Evolutionary conservation across 2,797 vertebrate species (phyloP).

Genomic region (Sylvia borin): DNA sequence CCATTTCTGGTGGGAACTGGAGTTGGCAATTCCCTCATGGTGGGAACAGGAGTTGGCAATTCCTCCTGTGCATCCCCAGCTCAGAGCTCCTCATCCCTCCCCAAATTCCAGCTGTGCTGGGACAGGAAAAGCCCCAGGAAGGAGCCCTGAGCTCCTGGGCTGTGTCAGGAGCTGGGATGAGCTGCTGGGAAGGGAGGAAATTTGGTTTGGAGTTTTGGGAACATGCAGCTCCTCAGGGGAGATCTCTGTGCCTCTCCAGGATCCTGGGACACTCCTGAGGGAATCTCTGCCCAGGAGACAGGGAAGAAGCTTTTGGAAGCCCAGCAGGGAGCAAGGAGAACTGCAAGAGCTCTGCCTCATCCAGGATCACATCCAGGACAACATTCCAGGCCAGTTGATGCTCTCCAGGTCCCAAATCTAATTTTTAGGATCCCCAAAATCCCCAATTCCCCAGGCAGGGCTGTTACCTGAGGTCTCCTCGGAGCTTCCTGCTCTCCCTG

Average conservation of each 20-base stretch:
- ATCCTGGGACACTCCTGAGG: background rate
- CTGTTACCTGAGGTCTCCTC: background rate
- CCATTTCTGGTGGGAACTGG: too few relatives aligned
- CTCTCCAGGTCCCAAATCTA: background rate
- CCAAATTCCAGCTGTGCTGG: rapidly evolving
- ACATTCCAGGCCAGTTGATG: background rate
- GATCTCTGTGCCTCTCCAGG: too few relatives aligned
- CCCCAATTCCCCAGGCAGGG: background rate
- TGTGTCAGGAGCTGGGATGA: background rate
- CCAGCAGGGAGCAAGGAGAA: background rate
- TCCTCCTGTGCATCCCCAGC: background rate
- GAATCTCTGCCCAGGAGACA: background rate
- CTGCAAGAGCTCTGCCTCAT: background rate
- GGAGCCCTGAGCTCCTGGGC: rapidly evolving
- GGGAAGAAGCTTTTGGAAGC: background rate
- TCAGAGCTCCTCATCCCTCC: background rate
- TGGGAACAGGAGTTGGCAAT: background rate
- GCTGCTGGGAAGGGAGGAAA: background rate
- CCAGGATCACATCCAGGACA: background rate
- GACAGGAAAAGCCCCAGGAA: background rate
- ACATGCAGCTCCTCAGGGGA: rapidly evolving
- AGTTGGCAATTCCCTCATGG: background rate
- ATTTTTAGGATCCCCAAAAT: background rate
- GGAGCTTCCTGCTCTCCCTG: background rate
- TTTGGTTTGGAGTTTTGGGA: rapidly evolving